phyloP scores from a whole-genome alignment of 2,113 vertebrate genomes.

The Falco punctatus region DNA sequence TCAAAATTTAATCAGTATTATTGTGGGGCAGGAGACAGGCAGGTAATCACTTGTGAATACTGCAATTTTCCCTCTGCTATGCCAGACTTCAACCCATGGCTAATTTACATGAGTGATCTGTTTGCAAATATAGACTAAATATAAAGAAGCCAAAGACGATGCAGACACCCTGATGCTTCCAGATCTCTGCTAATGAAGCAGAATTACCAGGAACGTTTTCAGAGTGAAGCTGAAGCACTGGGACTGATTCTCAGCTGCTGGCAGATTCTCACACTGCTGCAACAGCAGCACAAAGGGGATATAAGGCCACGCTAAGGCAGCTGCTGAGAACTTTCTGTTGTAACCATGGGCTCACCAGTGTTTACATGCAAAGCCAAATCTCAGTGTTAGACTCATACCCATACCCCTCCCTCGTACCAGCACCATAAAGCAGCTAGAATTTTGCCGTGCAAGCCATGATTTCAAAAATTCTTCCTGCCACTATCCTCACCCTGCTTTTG shows the following conservation, averaged over 20 bases:
- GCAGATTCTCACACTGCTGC: not conserved
- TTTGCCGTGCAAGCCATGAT: not conserved
- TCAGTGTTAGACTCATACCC: not conserved
- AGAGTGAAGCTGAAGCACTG: not conserved
- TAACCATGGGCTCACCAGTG: not conserved
- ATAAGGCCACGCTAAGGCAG: not conserved
- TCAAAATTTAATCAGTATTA: not conserved
- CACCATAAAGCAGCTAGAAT: not conserved
- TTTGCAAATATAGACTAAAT: not conserved
- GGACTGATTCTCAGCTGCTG: not conserved
- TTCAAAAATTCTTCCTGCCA: not conserved
- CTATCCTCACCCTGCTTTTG: not conserved
- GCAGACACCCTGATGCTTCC: not conserved
- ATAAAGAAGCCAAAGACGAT: not conserved
- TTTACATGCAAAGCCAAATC: not conserved
- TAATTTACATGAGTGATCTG: not conserved
- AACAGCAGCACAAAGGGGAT: not conserved
- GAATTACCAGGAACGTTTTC: slow-evolving; percentile 14
- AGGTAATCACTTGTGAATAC: not conserved
- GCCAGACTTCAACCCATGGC: not conserved
- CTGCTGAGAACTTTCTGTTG: not conserved
- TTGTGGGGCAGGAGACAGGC: not conserved
- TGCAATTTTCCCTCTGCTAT: not conserved
- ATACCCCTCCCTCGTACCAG: not conserved
- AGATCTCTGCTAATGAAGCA: slow-evolving; percentile 30